Evolutionary conservation across 2,888 invertebrate species (phyloP).

Genomic region (Heliconius ethilla): DNA sequence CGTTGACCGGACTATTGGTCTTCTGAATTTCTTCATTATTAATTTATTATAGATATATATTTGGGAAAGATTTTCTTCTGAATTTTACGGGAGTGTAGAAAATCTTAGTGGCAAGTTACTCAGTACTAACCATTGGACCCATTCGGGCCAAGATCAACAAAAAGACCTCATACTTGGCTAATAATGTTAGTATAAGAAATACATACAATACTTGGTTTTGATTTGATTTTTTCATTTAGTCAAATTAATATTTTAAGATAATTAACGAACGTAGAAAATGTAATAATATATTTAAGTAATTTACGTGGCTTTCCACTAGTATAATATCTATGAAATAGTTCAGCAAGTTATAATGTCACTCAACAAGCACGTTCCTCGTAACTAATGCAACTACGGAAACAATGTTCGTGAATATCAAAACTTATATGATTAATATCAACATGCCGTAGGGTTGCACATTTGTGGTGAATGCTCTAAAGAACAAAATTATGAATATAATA

Average conservation of each 20-base stretch:
- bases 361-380: background rate
- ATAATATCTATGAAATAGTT: conserved; percentile 9
- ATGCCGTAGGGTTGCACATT: background rate
- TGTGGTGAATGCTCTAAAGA: no score
- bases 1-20: conserved; percentile 3
- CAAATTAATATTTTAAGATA: no score
- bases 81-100: background rate
- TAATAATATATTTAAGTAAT: background rate
- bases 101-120: background rate
- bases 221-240: no score
- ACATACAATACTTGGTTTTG: no score
- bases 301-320: background rate
- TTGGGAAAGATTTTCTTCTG: background rate
- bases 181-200: no score
- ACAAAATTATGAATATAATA: no score
- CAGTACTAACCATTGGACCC: background rate
- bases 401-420: conserved; percentile 10
- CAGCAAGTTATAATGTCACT: conserved; percentile 9
- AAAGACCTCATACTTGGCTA: background rate
- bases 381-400: conserved; percentile 1
- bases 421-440: conserved; percentile 16
- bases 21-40: background rate
- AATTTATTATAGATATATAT: background rate
- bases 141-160: background rate
- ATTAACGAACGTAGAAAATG: no score